Evolutionary conservation across 37 sponge, comb jelly and placozoan genomes (phyloP), one percentile per base, ranked within the genome.

Genomic region (Oopsacas minuta): DNA sequence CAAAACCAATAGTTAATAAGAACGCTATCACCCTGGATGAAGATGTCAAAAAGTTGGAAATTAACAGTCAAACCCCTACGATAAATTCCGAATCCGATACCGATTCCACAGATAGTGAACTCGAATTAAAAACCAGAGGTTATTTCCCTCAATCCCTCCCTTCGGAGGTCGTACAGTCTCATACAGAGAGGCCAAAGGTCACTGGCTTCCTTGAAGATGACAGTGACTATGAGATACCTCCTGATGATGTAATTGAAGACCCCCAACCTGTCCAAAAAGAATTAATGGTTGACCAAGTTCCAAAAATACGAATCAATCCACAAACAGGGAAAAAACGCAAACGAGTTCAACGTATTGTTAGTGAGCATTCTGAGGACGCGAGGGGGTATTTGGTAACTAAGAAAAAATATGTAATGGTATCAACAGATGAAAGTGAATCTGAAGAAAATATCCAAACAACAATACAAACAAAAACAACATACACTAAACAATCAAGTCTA

Each of bases 131-230:
- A 61, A 25, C 75, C 22, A 25, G 75, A 32, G 32, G 75, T 3
- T 61, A 61, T n/a, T 61, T 61, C 75, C 75, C 75, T 34, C 75
- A 25, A 25, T 61, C 75, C 20, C 75, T 61, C 75, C 75, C 75
- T 12, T 3, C 7, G 22, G 75, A 61, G 30, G 75, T 61, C 28
- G 75, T 61, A n/a, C 28, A 61, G 75, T 61, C 75, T 34, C 75
- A 61, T n/a, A n/a, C 30, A n/a, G 75, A 61, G 28, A 61, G 30
- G 22, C 75, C 75, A 3, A 61, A 61, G 75, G 75, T 61, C 1
- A 61, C 75, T 3, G 75, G 75, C 1, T 61, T 61, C 30, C 75
- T 61, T 7, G 75, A 61, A 34, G 75, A 61, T 61, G 75, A 61
- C 22, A 61, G 75, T 61, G 75, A 61, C 22, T 25, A 61, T 25